phyloP scores from a whole-genome alignment of 2,797 vertebrate species.

The Parauchenoglanis ngamensis region DNA sequence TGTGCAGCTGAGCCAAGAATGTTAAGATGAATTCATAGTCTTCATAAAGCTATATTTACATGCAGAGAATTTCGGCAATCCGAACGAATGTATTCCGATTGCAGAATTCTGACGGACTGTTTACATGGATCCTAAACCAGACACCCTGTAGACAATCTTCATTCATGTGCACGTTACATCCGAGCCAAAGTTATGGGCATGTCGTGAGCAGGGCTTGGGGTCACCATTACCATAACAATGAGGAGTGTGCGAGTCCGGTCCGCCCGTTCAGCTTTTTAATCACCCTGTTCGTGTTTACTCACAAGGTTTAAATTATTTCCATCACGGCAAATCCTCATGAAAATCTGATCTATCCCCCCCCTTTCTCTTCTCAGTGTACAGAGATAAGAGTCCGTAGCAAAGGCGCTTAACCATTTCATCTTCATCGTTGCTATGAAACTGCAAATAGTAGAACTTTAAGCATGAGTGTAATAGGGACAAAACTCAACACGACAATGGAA shows the following conservation, averaged over 20 bases:
- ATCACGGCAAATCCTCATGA: neutral
- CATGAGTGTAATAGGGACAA: neutral
- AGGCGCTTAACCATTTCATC: neutral
- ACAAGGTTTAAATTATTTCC: neutral
- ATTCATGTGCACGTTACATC: neutral
- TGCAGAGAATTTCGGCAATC: neutral
- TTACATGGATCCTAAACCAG: neutral
- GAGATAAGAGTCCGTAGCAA: neutral
- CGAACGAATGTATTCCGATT: neutral
- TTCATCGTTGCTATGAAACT: neutral
- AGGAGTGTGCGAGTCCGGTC: neutral
- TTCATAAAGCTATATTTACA: neutral
- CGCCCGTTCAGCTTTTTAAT: neutral
- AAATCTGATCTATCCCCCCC: neutral
- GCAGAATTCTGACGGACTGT: neutral
- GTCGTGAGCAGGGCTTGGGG: neutral
- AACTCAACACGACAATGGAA: neutral
- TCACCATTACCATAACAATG: conserved; percentile 22
- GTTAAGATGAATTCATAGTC: neutral
- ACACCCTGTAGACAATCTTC: neutral
- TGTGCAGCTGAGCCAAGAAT: neutral
- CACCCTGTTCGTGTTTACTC: neutral
- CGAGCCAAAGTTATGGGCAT: neutral
- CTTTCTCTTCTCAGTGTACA: neutral
- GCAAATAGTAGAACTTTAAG: neutral